Evolutionary conservation across 2,888 invertebrate genomes (phyloP), one percentile per base, ranked within the genome.

Genomic region (Chymomyza caudatula): DNA sequence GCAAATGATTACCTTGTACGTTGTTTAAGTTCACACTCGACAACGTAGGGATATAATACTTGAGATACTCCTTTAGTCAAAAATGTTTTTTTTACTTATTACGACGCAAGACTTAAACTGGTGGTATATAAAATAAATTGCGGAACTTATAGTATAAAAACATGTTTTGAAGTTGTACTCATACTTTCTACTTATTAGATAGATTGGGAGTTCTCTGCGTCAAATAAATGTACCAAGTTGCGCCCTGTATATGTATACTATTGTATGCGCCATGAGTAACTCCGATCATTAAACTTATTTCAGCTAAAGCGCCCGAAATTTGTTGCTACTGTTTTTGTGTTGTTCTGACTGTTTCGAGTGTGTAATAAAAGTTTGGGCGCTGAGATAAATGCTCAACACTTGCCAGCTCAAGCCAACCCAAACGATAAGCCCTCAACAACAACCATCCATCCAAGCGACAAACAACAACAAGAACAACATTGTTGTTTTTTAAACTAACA

Each of bases 201-300:
- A 47, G 15, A 15, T 17, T 47, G 6, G 44, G 13, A 17, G 44
- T 44, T 44, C 17, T 44, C 5, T 44, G 44, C 15, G 2, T 15
- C 44, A 44, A 44, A 44, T 44, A 47, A 47, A 47, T 17, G n/a
- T 47, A 17, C 15, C 44, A 47, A 47, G 17, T 17, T 15, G 1
- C 3, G 29, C 11, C 11, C 29, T 37, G 11, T 13, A 37, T 11
- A 37, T 37, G 11, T 37, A 13, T 37, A 37, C 2, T 11, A 4
- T 3, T 25, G 5, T 37, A 37, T 37, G 68, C 69, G 76, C 69
- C 60, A 69, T 73, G 69, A 80, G 70, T 73, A 84, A 80, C 74
- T 77, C 71, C 65, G 76, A 82, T 85, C 76, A 80, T 85, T 86
- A 79, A 82, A 83, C 77, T 78, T 78, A 75, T 76, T 69, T 74